Percentiles rank a stretch among this genome's conserved stretches.
Evolutionary conservation across 2,888 invertebrate genomes (phyloP).

Genomic region (Cephus runcator): DNA sequence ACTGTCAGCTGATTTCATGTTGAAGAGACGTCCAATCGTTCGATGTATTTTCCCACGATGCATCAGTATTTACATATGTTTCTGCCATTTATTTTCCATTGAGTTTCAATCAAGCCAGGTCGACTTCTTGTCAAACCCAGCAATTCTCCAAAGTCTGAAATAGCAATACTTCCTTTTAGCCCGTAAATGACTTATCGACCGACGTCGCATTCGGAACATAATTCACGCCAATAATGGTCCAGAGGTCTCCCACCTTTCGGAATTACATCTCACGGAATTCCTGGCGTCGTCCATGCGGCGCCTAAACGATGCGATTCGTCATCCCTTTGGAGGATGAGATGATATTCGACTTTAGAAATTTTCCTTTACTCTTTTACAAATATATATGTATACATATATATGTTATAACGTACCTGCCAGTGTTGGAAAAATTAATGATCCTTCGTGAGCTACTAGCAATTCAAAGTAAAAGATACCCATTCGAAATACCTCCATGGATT

Average conservation of each 20-base stretch:
- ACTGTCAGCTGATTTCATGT: no score
- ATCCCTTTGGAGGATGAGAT: background rate
- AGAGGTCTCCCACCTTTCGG: conserved; percentile 24
- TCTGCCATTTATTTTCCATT: background rate
- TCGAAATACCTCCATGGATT: background rate
- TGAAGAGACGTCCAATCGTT: no score
- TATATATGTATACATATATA: background rate
- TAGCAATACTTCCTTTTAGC: background rate
- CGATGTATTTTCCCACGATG: background rate
- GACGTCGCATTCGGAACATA: conserved; percentile 16
- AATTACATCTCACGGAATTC: conserved; percentile 25
- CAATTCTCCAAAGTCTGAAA: background rate
- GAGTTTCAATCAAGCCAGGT: background rate
- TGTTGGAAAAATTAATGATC: background rate
- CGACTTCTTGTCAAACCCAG: background rate
- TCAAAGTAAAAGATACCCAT: background rate
- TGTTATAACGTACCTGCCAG: background rate
- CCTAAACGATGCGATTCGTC: conserved; percentile 27
- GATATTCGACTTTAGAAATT: background rate
- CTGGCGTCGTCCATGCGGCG: conserved; percentile 22
- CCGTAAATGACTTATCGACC: conserved; percentile 30
- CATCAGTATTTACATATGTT: background rate
- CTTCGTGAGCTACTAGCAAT: background rate
- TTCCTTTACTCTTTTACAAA: background rate
- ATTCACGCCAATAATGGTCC: conserved; percentile 21